Conservation (phyloP, 2,113 vertebrate species). For the Periophthalmodon schlosseri region DNA sequence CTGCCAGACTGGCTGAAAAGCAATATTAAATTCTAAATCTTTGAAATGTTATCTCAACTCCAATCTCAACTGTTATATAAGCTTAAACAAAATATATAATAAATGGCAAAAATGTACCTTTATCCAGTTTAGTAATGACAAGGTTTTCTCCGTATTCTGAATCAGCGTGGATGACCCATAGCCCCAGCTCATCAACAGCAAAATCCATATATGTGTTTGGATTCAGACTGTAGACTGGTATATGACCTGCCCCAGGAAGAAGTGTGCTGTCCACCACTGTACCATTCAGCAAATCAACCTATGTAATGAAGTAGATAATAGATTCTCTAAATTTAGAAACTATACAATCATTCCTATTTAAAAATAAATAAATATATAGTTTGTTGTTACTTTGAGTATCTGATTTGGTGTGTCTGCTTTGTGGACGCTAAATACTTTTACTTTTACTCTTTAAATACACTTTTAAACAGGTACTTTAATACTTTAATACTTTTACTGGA, state of each 20-base stretch:
- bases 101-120: constrained; percentile 31
- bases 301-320: background rate
- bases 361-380: background rate
- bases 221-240: constrained; percentile 84
- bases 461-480: too few species aligned
- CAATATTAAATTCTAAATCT: background rate
- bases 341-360: background rate
- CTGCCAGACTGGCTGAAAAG: constrained; percentile 69
- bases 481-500: too few species aligned
- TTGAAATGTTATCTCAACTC: too few species aligned
- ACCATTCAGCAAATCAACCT: constrained; percentile 81
- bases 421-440: too few species aligned
- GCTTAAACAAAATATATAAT: background rate
- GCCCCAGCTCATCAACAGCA: constrained; percentile 89
- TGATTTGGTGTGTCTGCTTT: constrained; percentile 84
- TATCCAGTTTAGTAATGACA: constrained; percentile 87
- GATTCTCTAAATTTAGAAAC: constrained; percentile 2
- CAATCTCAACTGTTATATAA: too few species aligned
- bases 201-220: constrained; percentile 87
- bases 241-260: constrained; percentile 82
- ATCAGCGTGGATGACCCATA: constrained; percentile 91
- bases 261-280: constrained; percentile 79
- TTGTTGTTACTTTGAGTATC: constrained; percentile 81
- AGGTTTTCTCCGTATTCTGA: constrained; percentile 81
- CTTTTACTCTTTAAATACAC: too few species aligned